Base-by-base conservation (phyloP, 2,888 invertebrate genomes). In the Heliconius erato region DNA sequence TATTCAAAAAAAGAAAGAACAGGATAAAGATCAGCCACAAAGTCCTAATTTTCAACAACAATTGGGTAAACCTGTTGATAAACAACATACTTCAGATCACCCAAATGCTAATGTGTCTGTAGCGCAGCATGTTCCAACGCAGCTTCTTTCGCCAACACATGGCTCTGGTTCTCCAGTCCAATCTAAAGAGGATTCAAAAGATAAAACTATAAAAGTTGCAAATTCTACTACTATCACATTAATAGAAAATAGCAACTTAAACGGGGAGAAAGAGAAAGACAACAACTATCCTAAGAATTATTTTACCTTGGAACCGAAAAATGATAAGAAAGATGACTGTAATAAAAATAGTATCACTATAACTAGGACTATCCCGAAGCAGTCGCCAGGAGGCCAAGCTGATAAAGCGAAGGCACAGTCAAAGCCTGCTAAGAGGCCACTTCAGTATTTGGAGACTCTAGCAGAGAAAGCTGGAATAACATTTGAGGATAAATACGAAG, bases 391-490 rank as follows among this genome's bases (percentile, higher is more conserved):
- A 23, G 88, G 87, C 72, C 92, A 91, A 83, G 85, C 86, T 19
- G 95, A 95, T 32, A 95, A 95, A 82, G 79, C 89, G 14, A 95
- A 95, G 85, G 88, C 84, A 40, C 90, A 90, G 67, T 85, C 87
- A 7, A 95, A 95, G 84, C 85, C 92, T 3, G 85, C 89, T 0
- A 95, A 95, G 85, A 90, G 96, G 80, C 96, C 96, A 0, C 88
- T 97, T 79, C 97, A 97, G 96, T 97, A 97, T 88, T 92, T 97
- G 85, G 97, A 97, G 90, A 97, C 97, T 0, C 95, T 97, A 84
- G 97, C 97, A 23, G 97, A 97, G 89, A 97, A 97, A 87, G 97
- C 97, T 79, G 97, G 97, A 3, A 97, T 97, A 23, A 97, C 97
- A 28, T 97, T 97, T 89, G 97, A 97, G 90, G 97, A 97, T 91